These are phyloP conservation scores for Dromius quadrimaculatus DNA, from an alignment of 2,888 invertebrate genomes.

Conservation along the genomic window DNA sequence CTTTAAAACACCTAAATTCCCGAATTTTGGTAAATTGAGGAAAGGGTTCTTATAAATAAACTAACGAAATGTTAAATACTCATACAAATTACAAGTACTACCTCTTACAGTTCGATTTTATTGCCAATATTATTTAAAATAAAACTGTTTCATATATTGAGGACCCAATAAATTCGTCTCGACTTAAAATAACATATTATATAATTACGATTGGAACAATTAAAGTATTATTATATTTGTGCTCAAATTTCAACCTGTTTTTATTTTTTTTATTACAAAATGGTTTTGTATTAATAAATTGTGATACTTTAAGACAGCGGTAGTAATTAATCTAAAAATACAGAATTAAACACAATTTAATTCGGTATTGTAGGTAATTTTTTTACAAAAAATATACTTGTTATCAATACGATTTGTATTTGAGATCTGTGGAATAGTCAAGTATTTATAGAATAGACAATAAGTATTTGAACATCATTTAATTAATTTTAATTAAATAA, in stretches of 20 bases:
- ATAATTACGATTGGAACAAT: slow-evolving; percentile 25
- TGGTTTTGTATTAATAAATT: slow-evolving; percentile 11
- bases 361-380: slow-evolving; percentile 30
- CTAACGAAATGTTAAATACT: too few relatives aligned
- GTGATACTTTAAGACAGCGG: slow-evolving; percentile 41
- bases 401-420: slow-evolving; percentile 39
- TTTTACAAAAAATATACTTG: slow-evolving; percentile 35
- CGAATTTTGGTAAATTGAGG: too few relatives aligned
- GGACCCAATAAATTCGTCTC: slow-evolving; percentile 2
- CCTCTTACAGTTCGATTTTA: too few relatives aligned
- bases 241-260: slow-evolving; percentile 36
- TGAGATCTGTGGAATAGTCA: slow-evolving; percentile 39
- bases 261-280: slow-evolving; percentile 28
- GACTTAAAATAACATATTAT: slow-evolving; percentile 36
- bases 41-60: too few relatives aligned
- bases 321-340: slow-evolving; percentile 25
- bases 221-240: slow-evolving; percentile 39
- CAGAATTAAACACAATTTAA: slow-evolving; percentile 20
- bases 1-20: too few relatives aligned
- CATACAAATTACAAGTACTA: too few relatives aligned
- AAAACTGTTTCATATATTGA: slow-evolving; percentile 10
- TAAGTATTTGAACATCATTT: neutral
- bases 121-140: neutral
- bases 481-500: slow-evolving; percentile 14
- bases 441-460: slow-evolving; percentile 42